Conservation (phyloP, 2,888 invertebrate genomes). For the Dione juno region DNA sequence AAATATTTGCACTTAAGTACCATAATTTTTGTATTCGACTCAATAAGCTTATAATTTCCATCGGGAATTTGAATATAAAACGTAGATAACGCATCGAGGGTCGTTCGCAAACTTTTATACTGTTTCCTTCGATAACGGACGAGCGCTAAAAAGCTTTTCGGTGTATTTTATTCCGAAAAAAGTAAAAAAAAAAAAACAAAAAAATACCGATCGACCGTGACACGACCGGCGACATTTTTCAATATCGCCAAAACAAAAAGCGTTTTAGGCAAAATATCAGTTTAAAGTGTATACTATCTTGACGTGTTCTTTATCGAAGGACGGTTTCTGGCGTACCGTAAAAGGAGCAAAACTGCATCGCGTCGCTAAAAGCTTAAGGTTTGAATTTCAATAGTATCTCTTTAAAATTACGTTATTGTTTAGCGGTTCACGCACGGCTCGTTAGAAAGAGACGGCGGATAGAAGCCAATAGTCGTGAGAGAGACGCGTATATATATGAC, state of each 20-base stretch:
- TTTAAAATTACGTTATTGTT: slow-evolving; percentile 74
- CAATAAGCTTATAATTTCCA: slow-evolving; percentile 46
- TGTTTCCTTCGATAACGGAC: slow-evolving; percentile 71
- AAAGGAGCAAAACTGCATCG: slow-evolving; percentile 46
- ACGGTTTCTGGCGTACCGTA: slow-evolving; percentile 48
- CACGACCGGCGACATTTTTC: slow-evolving; percentile 74
- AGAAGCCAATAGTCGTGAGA: slow-evolving; percentile 47
- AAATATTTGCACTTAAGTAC: slow-evolving; percentile 10
- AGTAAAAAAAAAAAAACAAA: slow-evolving; percentile 59
- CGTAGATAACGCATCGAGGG: slow-evolving; percentile 56
- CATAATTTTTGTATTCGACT: slow-evolving; percentile 26
- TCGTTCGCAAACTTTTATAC: slow-evolving; percentile 63
- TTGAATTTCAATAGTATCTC: slow-evolving; percentile 57
- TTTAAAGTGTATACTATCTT: slow-evolving; percentile 50
- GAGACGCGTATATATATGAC: slow-evolving; percentile 68
- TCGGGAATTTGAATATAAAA: slow-evolving; percentile 69
- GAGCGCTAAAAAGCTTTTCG: slow-evolving; percentile 81
- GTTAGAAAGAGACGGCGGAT: slow-evolving; percentile 53
- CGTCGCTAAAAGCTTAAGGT: slow-evolving; percentile 55
- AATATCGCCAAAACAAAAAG: slow-evolving; percentile 61
- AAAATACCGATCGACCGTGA: slow-evolving; percentile 60
- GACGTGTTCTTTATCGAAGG: slow-evolving; percentile 54
- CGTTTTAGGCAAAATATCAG: slow-evolving; percentile 55
- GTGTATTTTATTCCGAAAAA: slow-evolving; percentile 63
- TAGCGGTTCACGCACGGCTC: slow-evolving; percentile 70